Base-by-base conservation (phyloP, 2,797 vertebrate species). In the Gymnoscopelus microlampas region DNA sequence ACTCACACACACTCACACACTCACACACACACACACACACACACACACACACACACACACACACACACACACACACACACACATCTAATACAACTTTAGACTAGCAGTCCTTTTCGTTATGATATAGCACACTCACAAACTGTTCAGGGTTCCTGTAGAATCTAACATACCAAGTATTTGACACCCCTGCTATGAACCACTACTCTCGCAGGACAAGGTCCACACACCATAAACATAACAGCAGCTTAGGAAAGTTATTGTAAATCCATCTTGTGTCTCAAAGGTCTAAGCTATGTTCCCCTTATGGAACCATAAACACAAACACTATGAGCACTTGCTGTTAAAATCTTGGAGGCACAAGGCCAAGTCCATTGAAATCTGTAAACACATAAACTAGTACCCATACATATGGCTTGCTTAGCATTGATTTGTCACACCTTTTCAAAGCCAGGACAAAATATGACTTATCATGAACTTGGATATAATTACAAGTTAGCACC, bases 151-250 rank as follows among this genome's bases (percentile, higher is more conserved):
- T 44, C 39, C 39, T 44, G 39, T 44, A 44, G 8, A 44, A 51
- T 51, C n/a, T 51, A 51, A 1, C 19, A 19, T 24, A 24, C 4
- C 53, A 12, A 9, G 54, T 24, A 0, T 54, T 26, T 56, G 19
- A 23, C 54, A 26, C 11, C 23, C 11, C 9, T 48, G 19, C 5
- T 23, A 35, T 44, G 39, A 44, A 23, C 79, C 65, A 68, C 24
- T 3, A 9, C 73, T 80, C 76, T 23, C 14, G 26, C 7, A 73
- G 87, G 70, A 77, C 88, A 91, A 87, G 54, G 90, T 92, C 69
- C 83, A 83, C 0, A 8, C 3, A 14, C 69, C 78, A 88, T 89
- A 89, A 91, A 92, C 69, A 73, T 32, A 24, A 75, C 32, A 50
- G 61, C n/a, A 61, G 74, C 59, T 71, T 51, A 51, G 58, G 48